Base-by-base conservation (phyloP, 2,888 invertebrate species). In the Tholera decimalis region DNA sequence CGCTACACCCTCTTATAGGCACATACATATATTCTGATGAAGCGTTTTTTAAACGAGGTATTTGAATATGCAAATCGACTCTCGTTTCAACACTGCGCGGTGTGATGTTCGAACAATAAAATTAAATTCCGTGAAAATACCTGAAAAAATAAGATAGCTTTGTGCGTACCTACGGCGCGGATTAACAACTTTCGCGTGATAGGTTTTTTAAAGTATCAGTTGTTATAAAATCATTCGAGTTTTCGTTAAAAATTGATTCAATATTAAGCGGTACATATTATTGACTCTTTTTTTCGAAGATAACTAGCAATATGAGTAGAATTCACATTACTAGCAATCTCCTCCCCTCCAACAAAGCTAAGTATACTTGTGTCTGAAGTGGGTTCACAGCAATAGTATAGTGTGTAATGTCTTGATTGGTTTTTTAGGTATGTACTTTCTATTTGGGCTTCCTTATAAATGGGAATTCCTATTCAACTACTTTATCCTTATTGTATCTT, bases 21-120 rank as follows among this genome's bases (percentile, higher is more conserved):
- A 68, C 43, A 63, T 41, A 65, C 75, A 55, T 81, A 74, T 75
- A 74, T 83, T 78, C 58, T 64, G 73, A 71, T 78, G 76, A 82
- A 80, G 74, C 68, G 67, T 74, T 85, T 83, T 87, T 76, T 74
- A 79, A 84, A 74, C 77, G 79, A 73, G 50, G 75, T 71, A 73
- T 77, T 85, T 87, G 85, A 88, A 87, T 88, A 87, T 87, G 87
- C 82, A 87, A 87, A 87, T 84, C 22, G 73, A 53, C 39, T 63
- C 68, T 76, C 78, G 84, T 80, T 78, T 75, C 75, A 67, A 56
- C 62, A 63, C 61, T 60, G 79, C 24, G 67, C 63, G 68, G 78
- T 73, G 82, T 79, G 83, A 81, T 82, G 79, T 79, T 75, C 77
- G 76, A 80, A 81, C 80, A 80, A 79, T 85, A 79, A 85, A 80